Base-by-base conservation (phyloP, 2,113 vertebrate genomes). In the Bubalus kerabau region DNA sequence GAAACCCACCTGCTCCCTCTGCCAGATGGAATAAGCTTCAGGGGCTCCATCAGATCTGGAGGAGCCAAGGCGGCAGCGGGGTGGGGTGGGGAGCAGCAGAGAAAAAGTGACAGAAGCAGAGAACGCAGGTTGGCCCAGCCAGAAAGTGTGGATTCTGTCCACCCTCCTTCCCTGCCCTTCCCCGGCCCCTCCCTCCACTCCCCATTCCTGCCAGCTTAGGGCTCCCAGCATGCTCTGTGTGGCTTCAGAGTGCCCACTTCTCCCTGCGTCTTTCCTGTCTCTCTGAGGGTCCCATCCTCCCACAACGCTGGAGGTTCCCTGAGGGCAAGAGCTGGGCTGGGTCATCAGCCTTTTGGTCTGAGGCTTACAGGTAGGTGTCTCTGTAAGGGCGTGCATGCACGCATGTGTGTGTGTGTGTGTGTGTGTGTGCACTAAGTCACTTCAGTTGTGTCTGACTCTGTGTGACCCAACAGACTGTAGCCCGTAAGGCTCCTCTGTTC, bases 21-120 rank as follows among this genome's bases (percentile, higher is more conserved):
- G 40, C 36, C 57, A 48, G 21, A n/a, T 9, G 64, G 28, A 26
- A 24, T 26, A 40, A 59, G 50, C 26, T 52, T 62, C 30, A 1
- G 50, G 32, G 62, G 26, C 56, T 85, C 59, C 9, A 7, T 30
- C n/a, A 36, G n/a, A 17, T 7, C 50, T 28, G n/a, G 46, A 57
- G 43, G 48, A 21, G 56, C 23, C 32, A 46, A 6, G 7, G 16
- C 0, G 7, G 28, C 12, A 14, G 13, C 2, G 3, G 15, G 19
- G 50, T 23, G 4, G 23, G 32, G n/a, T 3, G 19, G 40, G 46
- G n/a, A 56, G 10, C 1, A 1, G 30, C 10, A 1, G 19, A 28
- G 52, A 14, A 30, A 7, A n/a, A 36, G 30, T 5, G 23, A 30
- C 10, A 15, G 36, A 57, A 30, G n/a, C 30, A 4, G 30, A 40